Evolutionary conservation across 2,888 invertebrate species (phyloP).

Genomic region (Odontothrips loti): DNA sequence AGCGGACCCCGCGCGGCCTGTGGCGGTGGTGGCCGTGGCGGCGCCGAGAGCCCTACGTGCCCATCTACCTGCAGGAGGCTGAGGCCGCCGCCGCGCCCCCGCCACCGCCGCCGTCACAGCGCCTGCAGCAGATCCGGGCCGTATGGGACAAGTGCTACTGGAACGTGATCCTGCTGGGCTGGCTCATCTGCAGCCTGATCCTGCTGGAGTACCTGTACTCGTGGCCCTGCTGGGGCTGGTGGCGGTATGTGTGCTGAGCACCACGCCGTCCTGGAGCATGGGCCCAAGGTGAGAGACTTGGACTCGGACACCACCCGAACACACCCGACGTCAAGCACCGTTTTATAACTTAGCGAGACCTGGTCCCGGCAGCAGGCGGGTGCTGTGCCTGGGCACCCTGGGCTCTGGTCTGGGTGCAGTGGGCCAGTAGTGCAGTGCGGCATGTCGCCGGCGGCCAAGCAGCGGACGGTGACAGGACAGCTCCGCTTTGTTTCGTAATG

Average conservation of each 20-base stretch:
- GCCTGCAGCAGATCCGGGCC: neutral
- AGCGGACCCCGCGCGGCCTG: neutral
- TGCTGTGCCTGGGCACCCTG: too few species aligned
- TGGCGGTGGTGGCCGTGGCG: conserved; percentile 20
- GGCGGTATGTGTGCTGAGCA: conserved; percentile 17
- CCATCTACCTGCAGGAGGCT: conserved; percentile 13
- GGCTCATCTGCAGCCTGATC: neutral
- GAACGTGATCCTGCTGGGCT: conserved; percentile 6
- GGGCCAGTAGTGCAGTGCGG: neutral
- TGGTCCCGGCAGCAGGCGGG: too few species aligned
- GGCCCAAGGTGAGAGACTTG: neutral
- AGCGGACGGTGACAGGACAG: neutral
- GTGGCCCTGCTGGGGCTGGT: conserved; percentile 22
- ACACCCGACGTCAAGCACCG: too few species aligned
- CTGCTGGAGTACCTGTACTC: conserved; percentile 17
- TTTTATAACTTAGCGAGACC: too few species aligned
- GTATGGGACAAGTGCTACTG: conserved; percentile 9
- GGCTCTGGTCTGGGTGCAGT: too few species aligned
- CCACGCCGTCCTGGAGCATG: neutral
- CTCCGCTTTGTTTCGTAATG: neutral
- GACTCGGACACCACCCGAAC: too few species aligned
- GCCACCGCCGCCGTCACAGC: neutral
- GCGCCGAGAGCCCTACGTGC: conserved; percentile 15
- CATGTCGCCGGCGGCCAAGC: neutral
- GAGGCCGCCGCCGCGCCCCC: neutral